Evolutionary conservation across 92 coral and sea anemone genomes (phyloP).

Genomic region (Zoanthus sociatus): DNA sequence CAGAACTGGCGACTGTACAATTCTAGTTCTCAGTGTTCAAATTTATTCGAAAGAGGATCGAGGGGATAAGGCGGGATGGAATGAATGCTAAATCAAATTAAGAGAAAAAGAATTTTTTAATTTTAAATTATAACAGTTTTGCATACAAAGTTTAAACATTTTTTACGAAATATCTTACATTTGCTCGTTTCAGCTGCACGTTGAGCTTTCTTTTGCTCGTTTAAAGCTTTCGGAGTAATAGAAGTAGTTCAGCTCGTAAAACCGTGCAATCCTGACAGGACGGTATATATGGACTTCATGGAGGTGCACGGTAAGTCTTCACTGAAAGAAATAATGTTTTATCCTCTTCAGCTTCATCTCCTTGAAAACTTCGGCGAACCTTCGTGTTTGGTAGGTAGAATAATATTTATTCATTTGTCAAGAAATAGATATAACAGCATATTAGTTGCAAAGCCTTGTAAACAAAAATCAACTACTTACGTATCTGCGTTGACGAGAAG

Average conservation of each 20-base stretch:
- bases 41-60: no score
- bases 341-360: background rate
- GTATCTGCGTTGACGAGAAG: constrained; percentile 10
- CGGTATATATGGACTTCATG: background rate
- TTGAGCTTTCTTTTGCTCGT: constrained; percentile 1
- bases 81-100: no score
- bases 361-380: constrained; percentile 2
- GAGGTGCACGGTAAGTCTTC: background rate
- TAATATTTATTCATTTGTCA: background rate
- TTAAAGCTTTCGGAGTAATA: background rate
- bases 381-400: background rate
- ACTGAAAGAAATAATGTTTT: background rate
- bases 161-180: background rate
- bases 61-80: no score
- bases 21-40: background rate
- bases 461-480: background rate
- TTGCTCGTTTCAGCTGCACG: constrained; percentile 7
- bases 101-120: background rate
- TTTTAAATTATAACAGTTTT: background rate
- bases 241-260: background rate
- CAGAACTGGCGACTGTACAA: background rate
- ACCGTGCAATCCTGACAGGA: background rate
- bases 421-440: background rate
- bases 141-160: background rate
- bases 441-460: no score